A percentile compares a stretch with the other conserved stretches of the same genome.
Conservation (phyloP, 1,140 invertebrate genomes). For the Cotesia vestalis region DNA sequence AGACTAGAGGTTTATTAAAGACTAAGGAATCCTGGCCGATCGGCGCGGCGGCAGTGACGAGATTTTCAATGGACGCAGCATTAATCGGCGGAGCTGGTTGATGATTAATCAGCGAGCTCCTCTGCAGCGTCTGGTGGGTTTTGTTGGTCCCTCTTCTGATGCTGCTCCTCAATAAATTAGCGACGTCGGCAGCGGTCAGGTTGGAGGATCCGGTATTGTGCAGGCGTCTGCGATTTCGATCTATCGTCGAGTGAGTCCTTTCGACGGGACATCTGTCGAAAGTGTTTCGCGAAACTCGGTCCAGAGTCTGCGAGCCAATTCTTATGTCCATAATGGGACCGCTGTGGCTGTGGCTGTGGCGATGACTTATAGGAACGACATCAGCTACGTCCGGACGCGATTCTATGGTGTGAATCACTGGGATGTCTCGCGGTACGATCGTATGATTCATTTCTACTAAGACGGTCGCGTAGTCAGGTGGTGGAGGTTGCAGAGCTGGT, state of each 20-base stretch:
- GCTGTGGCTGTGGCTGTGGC: not conserved
- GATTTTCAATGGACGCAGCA: slow-evolving; percentile 66
- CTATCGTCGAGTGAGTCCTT: slow-evolving; percentile 42
- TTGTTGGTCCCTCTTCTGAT: slow-evolving; percentile 64
- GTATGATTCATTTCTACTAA: slow-evolving; percentile 70
- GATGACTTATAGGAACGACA: not conserved
- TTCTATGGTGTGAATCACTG: slow-evolving; percentile 47
- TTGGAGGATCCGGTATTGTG: slow-evolving; percentile 52
- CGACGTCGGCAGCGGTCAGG: slow-evolving; percentile 69
- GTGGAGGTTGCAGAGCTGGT: slow-evolving; percentile 65
- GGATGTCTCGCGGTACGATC: slow-evolving; percentile 41
- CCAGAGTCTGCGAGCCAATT: slow-evolving; percentile 53
- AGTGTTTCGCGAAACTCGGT: slow-evolving; percentile 46
- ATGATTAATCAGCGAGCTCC: slow-evolving; percentile 30
- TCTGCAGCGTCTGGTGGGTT: slow-evolving; percentile 47
- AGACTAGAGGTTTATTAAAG: slow-evolving; percentile 59
- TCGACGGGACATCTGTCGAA: slow-evolving; percentile 35
- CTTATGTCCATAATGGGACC: slow-evolving; percentile 26
- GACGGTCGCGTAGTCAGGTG: slow-evolving; percentile 73
- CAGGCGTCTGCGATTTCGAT: slow-evolving; percentile 31
- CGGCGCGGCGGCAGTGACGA: slow-evolving; percentile 70
- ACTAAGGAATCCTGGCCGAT: slow-evolving; percentile 68
- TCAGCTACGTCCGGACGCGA: slow-evolving; percentile 41
- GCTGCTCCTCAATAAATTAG: slow-evolving; percentile 69
- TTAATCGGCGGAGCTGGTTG: slow-evolving; percentile 23